Percentiles rank a stretch among this genome's conserved stretches.
Evolutionary conservation across 2,888 invertebrate genomes (phyloP).

Genomic region (Caenorhabditis sp.): DNA sequence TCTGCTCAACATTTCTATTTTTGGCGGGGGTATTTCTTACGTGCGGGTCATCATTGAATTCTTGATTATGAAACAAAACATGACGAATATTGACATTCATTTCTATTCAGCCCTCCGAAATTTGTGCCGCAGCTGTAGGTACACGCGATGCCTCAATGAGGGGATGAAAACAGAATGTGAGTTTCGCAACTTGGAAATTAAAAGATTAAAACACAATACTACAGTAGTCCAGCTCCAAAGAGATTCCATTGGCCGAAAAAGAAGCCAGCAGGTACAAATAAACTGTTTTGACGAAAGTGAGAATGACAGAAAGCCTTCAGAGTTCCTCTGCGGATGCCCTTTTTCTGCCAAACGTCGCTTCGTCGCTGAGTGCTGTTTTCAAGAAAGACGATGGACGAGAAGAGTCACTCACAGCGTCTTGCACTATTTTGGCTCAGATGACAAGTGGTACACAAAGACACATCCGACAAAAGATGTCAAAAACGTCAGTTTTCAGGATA

Average conservation of each 20-base stretch:
- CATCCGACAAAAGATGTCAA: neutral
- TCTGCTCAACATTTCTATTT: too few relatives aligned
- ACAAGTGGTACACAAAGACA: conserved; percentile 45
- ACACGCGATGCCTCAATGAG: conserved; percentile 69
- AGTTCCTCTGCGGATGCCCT: conserved; percentile 15
- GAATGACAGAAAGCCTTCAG: conserved; percentile 7
- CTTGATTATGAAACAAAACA: conserved; percentile 9
- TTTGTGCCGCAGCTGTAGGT: conserved; percentile 75
- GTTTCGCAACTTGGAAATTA: neutral
- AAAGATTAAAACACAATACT: neutral
- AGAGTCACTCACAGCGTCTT: conserved; percentile 13
- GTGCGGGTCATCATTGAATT: too few relatives aligned
- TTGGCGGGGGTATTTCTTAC: too few relatives aligned
- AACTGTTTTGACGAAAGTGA: conserved; percentile 2
- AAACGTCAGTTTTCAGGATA: conserved; percentile 61
- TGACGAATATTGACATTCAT: conserved; percentile 20
- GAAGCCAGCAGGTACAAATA: conserved; percentile 6
- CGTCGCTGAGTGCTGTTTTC: conserved; percentile 40
- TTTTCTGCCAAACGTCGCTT: conserved; percentile 45
- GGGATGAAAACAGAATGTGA: conserved; percentile 73
- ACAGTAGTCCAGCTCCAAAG: conserved; percentile 72
- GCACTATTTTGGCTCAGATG: conserved; percentile 62
- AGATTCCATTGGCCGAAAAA: conserved; percentile 69
- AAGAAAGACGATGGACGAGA: conserved; percentile 17
- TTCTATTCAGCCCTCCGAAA: conserved; percentile 73